Conservation (phyloP, 2,113 vertebrate genomes). For the Osmerus mordax region DNA sequence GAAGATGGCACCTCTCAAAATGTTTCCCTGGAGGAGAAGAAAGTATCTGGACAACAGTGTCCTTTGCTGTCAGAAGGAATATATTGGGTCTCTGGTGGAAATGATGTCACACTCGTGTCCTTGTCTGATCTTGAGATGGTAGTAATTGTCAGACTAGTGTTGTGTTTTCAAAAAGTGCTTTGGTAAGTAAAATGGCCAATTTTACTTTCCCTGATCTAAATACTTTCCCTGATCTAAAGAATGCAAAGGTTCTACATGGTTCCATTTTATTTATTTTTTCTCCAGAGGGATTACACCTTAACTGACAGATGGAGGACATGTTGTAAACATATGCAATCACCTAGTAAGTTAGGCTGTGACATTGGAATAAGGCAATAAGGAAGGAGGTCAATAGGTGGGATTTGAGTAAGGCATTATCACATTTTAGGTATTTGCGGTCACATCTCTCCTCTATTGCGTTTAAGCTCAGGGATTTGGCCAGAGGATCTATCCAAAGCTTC, state of each 20-base stretch:
- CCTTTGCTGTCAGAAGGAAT: slow-evolving; percentile 17
- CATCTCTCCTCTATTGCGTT: slow-evolving; percentile 1
- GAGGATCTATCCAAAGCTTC: not conserved
- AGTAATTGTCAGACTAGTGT: not conserved
- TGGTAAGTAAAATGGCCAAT: not conserved
- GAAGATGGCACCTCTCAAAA: not conserved
- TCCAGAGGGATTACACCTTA: not conserved
- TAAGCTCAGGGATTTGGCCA: slow-evolving; percentile 1
- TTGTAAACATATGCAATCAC: not conserved
- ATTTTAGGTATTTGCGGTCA: not conserved
- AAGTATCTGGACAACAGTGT: not conserved
- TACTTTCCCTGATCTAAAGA: not conserved
- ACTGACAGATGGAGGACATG: not conserved
- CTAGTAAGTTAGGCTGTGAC: not conserved
- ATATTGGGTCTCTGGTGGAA: not conserved
- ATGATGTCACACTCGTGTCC: slow-evolving; percentile 8
- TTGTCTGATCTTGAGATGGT: slow-evolving; percentile 10
- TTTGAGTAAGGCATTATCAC: slow-evolving; percentile 4
- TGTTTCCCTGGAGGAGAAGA: not conserved
- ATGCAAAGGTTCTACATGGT: not conserved
- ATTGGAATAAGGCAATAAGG: not conserved
- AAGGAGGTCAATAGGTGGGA: slow-evolving; percentile 3
- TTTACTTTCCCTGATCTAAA: not conserved
- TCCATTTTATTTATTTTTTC: not conserved
- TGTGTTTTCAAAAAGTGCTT: not conserved